Base-by-base conservation (phyloP, 2,113 vertebrate genomes). In the Pampusana beccarii region DNA sequence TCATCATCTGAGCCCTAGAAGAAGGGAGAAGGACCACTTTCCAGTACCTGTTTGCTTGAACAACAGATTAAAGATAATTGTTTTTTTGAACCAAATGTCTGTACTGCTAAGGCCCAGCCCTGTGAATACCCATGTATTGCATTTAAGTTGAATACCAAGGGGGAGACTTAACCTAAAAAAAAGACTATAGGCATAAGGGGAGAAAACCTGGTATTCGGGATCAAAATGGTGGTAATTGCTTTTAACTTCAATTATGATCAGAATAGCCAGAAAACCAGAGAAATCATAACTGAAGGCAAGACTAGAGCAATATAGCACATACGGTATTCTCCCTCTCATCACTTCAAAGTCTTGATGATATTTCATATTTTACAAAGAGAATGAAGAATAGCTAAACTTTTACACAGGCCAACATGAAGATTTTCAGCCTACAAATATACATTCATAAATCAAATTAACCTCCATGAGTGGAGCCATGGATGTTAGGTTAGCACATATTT, bases 1-100 rank as follows among this genome's bases (percentile, higher is more conserved):
- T 9, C 40, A 84, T 44, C 61, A 56, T 38, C 66, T 57, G 65
- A 84, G 40, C 56, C 28, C 54, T 82, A 86, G 83, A 70, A 46
- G 46, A 53, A 80, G 81, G 53, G 20, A 93, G 38, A 83, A 96
- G 10, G 36, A 29, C 11, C 46, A 34, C 18, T 86, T 57, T 48
- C 23, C 19, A 51, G 13, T 38, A 42, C 19, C 1, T 1, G 3
- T 48, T 91, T 86, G 66, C 56, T 73, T 51, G 44, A 81, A 18
- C 29, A 64, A 21, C 13, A 36, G 19, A 6, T 33, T 20, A 19
- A 75, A 77, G 25, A 54, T 46, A 48, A 58, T 7, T 0, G 0
- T 36, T 51, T 58, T 21, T 57, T 74, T 53, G 26, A 50, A 51
- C 2, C 3, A 60, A 84, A 75, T 38, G 2, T 65, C 33, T 40